Conservation (phyloP, 2,888 invertebrate genomes). For the Nomada fucata region DNA sequence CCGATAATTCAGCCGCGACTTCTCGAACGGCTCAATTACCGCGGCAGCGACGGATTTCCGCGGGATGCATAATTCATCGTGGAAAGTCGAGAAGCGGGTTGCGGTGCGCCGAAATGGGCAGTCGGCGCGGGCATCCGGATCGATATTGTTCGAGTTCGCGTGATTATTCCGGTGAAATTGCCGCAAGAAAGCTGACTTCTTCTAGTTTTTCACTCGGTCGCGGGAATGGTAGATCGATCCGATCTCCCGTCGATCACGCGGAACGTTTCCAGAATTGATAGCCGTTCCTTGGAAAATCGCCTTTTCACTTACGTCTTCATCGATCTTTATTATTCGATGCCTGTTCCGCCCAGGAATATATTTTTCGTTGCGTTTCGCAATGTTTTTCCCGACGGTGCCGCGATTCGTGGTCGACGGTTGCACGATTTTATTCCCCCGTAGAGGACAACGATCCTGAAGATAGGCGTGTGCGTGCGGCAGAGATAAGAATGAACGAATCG, state of each 20-base stretch:
- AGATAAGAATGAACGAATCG: conserved; percentile 16
- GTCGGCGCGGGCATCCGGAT: conserved; percentile 21
- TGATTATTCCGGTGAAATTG: conserved; percentile 45
- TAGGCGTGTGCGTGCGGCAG: background rate
- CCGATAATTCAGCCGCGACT: conserved; percentile 39
- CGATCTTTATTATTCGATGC: background rate
- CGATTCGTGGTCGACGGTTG: too few relatives aligned
- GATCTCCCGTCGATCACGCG: background rate
- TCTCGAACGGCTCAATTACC: conserved; percentile 52
- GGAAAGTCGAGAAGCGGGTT: conserved; percentile 36
- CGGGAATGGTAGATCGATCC: too few relatives aligned
- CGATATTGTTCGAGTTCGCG: conserved; percentile 13
- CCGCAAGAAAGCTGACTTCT: conserved; percentile 21
- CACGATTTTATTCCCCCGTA: background rate
- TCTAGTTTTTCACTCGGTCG: background rate
- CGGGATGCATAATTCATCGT: conserved; percentile 48
- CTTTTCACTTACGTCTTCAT: background rate
- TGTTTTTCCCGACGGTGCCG: background rate
- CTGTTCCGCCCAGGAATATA: background rate
- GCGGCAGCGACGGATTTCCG: conserved; percentile 42
- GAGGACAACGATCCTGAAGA: background rate
- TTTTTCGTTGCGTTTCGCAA: background rate
- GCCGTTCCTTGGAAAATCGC: background rate
- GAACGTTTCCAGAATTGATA: background rate
- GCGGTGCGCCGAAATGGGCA: conserved; percentile 34